Evolutionary conservation across 2,113 vertebrate species (phyloP).

Genomic region (Phycodurus eques): DNA sequence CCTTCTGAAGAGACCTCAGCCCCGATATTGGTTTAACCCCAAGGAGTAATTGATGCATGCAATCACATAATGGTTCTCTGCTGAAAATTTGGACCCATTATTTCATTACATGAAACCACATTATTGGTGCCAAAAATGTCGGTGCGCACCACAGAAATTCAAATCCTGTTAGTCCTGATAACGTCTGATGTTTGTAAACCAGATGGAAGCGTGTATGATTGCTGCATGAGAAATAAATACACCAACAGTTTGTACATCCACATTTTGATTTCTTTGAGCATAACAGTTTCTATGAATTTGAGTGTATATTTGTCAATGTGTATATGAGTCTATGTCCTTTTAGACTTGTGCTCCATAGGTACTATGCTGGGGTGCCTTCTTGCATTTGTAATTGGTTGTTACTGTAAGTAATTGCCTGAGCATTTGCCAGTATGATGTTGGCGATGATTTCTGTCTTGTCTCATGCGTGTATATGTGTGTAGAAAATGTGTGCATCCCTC

Average conservation of each 20-base stretch:
- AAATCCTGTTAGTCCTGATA: constrained; percentile 73
- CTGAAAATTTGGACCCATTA: constrained; percentile 76
- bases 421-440: constrained; percentile 72
- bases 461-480: constrained; percentile 51
- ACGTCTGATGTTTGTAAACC: constrained; percentile 47
- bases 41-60: constrained; percentile 79
- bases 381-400: constrained; percentile 79
- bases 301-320: constrained; percentile 26
- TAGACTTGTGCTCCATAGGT: constrained; percentile 59
- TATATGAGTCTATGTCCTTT: constrained; percentile 41
- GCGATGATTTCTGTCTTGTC: constrained; percentile 61
- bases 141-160: constrained; percentile 75
- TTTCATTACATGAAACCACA: constrained; percentile 76
- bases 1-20: constrained; percentile 66
- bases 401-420: constrained; percentile 80
- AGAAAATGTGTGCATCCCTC: constrained; percentile 31
- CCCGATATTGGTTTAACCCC: constrained; percentile 72
- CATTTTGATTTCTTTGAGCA: constrained; percentile 15
- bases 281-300: constrained; percentile 35
- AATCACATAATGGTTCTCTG: constrained; percentile 79
- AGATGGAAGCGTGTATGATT: constrained; percentile 51
- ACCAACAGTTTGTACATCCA: constrained; percentile 34
- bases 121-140: constrained; percentile 73
- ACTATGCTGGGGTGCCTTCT: constrained; percentile 67
- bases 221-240: constrained; percentile 44